Base-by-base conservation (phyloP, 1,140 invertebrate genomes). In the Zaprionus tsacasi region DNA sequence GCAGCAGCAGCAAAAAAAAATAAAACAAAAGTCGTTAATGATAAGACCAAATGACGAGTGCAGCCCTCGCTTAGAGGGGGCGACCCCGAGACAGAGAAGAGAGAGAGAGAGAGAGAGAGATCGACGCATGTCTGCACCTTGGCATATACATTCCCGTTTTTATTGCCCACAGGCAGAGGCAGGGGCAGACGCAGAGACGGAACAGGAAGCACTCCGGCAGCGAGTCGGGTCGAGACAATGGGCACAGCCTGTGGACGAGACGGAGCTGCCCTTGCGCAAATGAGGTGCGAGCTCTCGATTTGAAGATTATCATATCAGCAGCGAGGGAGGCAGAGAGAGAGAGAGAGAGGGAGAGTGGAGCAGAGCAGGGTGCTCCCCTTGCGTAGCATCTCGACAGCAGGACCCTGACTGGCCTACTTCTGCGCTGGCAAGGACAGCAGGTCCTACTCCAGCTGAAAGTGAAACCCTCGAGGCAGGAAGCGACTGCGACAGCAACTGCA, bases 241-340 rank as follows among this genome's bases (percentile, higher is more conserved):
- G 78, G 67, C 68, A 74, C 70, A 59, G 54, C 54, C 68, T 58
- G 63, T 56, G 66, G 74, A 81, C 61, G 67, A 70, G 57, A 58
- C 45, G 61, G 21, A 21, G 21, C 66, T 45, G 64, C 63, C 70
- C 57, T 59, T 59, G 66, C 74, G 77, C 80, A 83, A 88, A 76
- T 79, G 81, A 89, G 81, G 85, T 89, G 85, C 85, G 85, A 88
- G 85, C 78, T 89, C 85, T 88, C 85, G 85, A 89, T 88, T 68
- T 82, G 33, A 71, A 89, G 85, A 89, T 89, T 89, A 89, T 85
- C 86, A 86, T 85, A 89, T 89, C 81, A 74, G 83, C 48, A 36
- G 2, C 10, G 17, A 17, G 21, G 11, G 27, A 27, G 27, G 13
- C 30, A 4, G 27, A 35, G 27, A 21, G 43, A 4, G 27, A 35